These are phyloP conservation scores for Epinotia brunnichana DNA, from an alignment of 2,888 invertebrate species.

Conservation along the genomic window DNA sequence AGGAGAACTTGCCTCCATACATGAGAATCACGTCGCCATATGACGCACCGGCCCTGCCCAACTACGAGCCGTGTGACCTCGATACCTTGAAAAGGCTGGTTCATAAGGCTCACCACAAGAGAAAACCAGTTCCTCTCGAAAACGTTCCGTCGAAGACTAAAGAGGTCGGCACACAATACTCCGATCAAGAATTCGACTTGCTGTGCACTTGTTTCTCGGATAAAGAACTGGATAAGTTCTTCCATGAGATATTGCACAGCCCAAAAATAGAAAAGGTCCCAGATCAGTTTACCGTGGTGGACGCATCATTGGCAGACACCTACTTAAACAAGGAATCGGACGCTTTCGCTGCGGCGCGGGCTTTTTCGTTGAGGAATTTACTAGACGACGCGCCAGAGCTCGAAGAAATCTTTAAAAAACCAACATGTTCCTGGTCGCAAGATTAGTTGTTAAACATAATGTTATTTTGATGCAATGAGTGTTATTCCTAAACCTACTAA, in stretches of 20 bases:
- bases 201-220: constrained; percentile 69
- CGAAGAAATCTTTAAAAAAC: constrained; percentile 64
- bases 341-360: constrained; percentile 62
- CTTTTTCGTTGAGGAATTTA: constrained; percentile 59
- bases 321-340: constrained; percentile 49
- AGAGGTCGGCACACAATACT: constrained; percentile 60
- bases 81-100: constrained; percentile 61
- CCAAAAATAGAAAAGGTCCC: constrained; percentile 32
- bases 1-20: constrained; percentile 69
- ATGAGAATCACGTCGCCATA: constrained; percentile 68
- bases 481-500: neutral
- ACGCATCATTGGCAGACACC: constrained; percentile 52
- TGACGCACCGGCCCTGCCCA: constrained; percentile 59
- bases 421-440: constrained; percentile 20
- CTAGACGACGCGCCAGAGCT: constrained; percentile 60
- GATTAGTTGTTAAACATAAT: neutral
- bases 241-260: constrained; percentile 46
- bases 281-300: constrained; percentile 50
- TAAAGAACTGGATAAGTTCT: constrained; percentile 57
- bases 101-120: constrained; percentile 55
- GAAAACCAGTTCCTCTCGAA: constrained; percentile 45
- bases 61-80: constrained; percentile 66
- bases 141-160: constrained; percentile 55
- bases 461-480: neutral
- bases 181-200: constrained; percentile 62